Evolutionary conservation across 1,140 invertebrate species (phyloP), one percentile per base, ranked within the genome.

Genomic region (Ceratosolen solmsi): DNA sequence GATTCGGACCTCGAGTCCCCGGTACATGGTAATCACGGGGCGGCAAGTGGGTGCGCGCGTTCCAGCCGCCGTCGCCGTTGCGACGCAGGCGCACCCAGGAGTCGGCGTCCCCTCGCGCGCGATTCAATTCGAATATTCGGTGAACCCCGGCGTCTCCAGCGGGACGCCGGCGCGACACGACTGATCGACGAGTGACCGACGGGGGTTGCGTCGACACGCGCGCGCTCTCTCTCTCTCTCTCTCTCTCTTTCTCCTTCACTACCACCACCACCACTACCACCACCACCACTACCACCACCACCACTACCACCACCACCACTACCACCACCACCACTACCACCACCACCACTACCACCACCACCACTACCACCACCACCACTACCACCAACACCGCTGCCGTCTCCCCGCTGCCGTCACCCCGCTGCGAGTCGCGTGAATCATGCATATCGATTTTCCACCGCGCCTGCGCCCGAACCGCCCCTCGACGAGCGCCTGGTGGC

Each of bases 121-220:
- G 2, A 20, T 25, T 4, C 22, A 15, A 8, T 27, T 13, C 41
- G 46, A 54, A n/a, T 7, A 25, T 46, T 25, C 68, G 13, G 68
- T 46, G 1, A n/a, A 38, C 46, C 74, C 60, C 78, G 75, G 22
- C 56, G 51, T 11, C 72, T 60, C 56, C 41, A 77, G 17, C 73
- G 76, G 30, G 72, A 65, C 80, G 77, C 54, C 41, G 58, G 49
- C 77, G 89, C 88, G 89, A 89, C 89, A 91, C 89, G 90, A 90
- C 90, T 91, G 90, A 90, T 91, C 90, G 89, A 90, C 90, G 89
- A 90, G 89, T 90, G 89, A 90, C 89, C 90, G 89, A 11, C 63
- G 89, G 90, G 90, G 90, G 90, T 91, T 90, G 89, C 83, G 41
- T 9, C 22, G 17, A 17, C 49, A 27, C 22, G 27, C 27, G 54